Evolutionary conservation across 1,140 invertebrate genomes (phyloP).

Genomic region (Eupeodes corollae): DNA sequence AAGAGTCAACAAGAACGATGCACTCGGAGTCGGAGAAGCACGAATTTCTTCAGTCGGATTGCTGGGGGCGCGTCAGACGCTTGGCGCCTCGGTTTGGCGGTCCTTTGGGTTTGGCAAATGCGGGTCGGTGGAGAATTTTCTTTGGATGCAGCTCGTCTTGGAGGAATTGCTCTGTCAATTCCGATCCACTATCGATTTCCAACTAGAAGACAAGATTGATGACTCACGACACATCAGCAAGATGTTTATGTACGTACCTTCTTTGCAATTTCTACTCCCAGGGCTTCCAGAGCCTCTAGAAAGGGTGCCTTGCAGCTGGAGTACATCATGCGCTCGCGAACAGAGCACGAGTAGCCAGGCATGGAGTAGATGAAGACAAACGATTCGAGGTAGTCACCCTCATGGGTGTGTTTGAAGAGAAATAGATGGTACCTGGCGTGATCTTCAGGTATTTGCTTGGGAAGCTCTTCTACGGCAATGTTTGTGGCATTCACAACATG

Average conservation of each 20-base stretch:
- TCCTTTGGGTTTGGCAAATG: constrained; percentile 92
- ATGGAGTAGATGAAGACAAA: constrained; percentile 96
- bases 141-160: constrained; percentile 92
- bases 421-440: constrained; percentile 86
- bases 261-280: constrained; percentile 65
- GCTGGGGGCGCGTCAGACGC: constrained; percentile 52
- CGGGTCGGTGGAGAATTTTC: constrained; percentile 74
- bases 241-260: constrained; percentile 51
- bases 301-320: constrained; percentile 90
- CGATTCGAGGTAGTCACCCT: constrained; percentile 77
- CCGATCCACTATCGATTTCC: constrained; percentile 80
- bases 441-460: constrained; percentile 67
- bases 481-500: constrained; percentile 50
- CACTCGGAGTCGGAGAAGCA: no score
- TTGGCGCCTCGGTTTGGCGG: constrained; percentile 84
- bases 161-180: constrained; percentile 80
- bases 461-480: constrained; percentile 51
- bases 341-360: constrained; percentile 86
- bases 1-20: no score
- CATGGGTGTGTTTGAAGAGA: constrained; percentile 81
- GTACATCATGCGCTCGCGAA: constrained; percentile 96
- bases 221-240: constrained; percentile 28
- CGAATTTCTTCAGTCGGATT: no score
- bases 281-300: constrained; percentile 62
- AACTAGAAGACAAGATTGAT: constrained; percentile 48